A percentile compares a stretch with the other conserved stretches of the same genome.
phyloP scores from a whole-genome alignment of 1,140 invertebrate genomes.

The Zaprionus taronus region DNA sequence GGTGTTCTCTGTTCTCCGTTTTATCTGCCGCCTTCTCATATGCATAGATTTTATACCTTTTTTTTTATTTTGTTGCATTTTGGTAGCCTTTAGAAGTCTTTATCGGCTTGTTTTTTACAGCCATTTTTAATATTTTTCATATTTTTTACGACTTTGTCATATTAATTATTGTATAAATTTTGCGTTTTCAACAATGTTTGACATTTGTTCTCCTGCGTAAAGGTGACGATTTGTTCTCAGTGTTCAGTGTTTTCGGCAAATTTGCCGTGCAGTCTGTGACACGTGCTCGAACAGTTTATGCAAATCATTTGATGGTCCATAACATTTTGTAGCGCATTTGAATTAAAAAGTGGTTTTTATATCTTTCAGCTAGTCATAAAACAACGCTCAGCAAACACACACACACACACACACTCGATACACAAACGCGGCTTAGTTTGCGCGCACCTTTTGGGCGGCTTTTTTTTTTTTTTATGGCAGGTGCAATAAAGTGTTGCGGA shows the following conservation, averaged over 20 bases:
- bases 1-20: slow-evolving; percentile 4
- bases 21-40: slow-evolving; percentile 25
- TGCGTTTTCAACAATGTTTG: slow-evolving; percentile 7
- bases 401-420: neutral
- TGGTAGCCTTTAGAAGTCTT: slow-evolving; percentile 3
- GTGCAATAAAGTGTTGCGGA: slow-evolving; percentile 52
- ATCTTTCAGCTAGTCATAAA: slow-evolving; percentile 31
- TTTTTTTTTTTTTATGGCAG: slow-evolving; percentile 25
- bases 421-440: slow-evolving; percentile 30
- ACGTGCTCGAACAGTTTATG: slow-evolving; percentile 47
- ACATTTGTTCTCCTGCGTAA: neutral
- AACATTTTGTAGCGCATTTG: slow-evolving; percentile 46
- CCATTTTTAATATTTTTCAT: slow-evolving; percentile 30
- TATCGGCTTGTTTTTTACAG: neutral
- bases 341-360: slow-evolving; percentile 55
- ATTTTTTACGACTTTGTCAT: slow-evolving; percentile 15
- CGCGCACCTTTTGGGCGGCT: slow-evolving; percentile 32
- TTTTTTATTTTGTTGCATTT: slow-evolving; percentile 29
- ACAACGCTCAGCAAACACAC: slow-evolving; percentile 1
- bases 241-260: too few species aligned
- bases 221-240: neutral
- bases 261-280: slow-evolving; percentile 28
- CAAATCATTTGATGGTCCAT: slow-evolving; percentile 52
- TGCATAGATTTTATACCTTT: slow-evolving; percentile 26
- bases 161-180: slow-evolving; percentile 15